These are phyloP conservation scores for Podocnemis expansa DNA, from an alignment of 2,113 vertebrate genomes.

Conservation along the genomic window DNA sequence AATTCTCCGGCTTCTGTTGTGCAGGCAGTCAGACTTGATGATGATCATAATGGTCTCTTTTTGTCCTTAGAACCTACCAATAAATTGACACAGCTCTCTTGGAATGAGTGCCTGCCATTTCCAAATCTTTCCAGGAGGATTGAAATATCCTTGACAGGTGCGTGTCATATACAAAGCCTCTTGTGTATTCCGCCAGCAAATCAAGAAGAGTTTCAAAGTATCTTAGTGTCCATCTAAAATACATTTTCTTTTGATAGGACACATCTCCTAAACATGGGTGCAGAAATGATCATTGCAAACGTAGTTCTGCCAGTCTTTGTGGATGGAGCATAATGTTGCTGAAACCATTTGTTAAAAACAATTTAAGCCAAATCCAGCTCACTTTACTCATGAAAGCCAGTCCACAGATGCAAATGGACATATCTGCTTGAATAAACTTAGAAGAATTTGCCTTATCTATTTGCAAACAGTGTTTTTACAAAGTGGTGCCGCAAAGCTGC, in stretches of 20 bases:
- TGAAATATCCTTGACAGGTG: neutral
- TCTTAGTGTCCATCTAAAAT: neutral
- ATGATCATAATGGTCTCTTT: neutral
- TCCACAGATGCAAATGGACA: constrained; percentile 9
- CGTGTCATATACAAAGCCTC: neutral
- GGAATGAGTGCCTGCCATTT: neutral
- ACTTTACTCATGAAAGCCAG: constrained; percentile 34
- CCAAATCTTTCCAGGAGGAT: neutral
- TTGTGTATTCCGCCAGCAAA: neutral
- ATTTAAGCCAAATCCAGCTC: neutral
- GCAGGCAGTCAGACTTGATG: neutral
- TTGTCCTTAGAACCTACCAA: neutral
- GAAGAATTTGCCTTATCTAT: neutral
- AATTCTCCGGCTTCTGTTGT: fast-evolving
- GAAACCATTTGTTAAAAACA: constrained; percentile 18
- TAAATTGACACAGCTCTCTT: neutral
- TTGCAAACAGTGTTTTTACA: neutral
- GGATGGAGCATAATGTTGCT: neutral
- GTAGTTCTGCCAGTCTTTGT: neutral
- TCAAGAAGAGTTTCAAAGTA: neutral
- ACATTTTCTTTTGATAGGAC: neutral
- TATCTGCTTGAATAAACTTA: constrained; percentile 28
- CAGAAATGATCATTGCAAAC: neutral
- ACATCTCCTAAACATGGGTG: neutral
- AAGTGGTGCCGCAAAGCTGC: neutral